phyloP scores from a whole-genome alignment of 2,113 vertebrate genomes.

The Festucalex cinctus region DNA sequence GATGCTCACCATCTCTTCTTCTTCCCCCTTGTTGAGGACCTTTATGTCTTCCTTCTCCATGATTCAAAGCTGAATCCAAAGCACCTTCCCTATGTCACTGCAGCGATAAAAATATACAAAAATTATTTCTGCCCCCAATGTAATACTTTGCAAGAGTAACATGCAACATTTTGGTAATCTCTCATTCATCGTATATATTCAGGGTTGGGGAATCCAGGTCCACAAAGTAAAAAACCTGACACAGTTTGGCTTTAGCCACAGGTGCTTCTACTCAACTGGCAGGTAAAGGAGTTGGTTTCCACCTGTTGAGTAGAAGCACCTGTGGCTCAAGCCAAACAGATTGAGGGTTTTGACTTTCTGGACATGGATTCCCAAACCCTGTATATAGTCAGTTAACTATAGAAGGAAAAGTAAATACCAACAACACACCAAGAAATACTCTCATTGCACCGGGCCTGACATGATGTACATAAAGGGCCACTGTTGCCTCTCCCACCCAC shows the following conservation, averaged over 20 bases:
- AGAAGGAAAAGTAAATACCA: background rate
- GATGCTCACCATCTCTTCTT: slow-evolving; percentile 91
- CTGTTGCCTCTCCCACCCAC: slow-evolving; percentile 5
- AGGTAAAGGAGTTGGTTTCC: no score
- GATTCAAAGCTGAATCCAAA: slow-evolving; percentile 61
- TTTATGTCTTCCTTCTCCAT: slow-evolving; percentile 93
- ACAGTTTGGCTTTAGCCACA: no score
- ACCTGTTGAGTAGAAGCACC: no score
- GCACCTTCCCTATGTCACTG: slow-evolving; percentile 58
- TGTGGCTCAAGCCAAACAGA: no score
- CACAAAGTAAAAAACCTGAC: no score
- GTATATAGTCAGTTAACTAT: background rate
- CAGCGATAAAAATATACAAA: slow-evolving; percentile 33
- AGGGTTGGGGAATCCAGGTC: no score
- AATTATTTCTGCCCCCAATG: background rate
- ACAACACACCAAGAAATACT: background rate
- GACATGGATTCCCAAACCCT: no score
- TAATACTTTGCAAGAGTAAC: background rate
- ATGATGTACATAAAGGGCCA: background rate
- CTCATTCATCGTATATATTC: no score
- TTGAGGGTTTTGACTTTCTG: no score
- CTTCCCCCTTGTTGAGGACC: slow-evolving; percentile 85
- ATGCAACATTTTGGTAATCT: no score
- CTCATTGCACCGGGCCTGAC: background rate
- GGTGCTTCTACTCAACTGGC: no score